These are phyloP conservation scores for Tiliacea aurago DNA, from an alignment of 2,888 invertebrate species.

Conservation along the genomic window DNA sequence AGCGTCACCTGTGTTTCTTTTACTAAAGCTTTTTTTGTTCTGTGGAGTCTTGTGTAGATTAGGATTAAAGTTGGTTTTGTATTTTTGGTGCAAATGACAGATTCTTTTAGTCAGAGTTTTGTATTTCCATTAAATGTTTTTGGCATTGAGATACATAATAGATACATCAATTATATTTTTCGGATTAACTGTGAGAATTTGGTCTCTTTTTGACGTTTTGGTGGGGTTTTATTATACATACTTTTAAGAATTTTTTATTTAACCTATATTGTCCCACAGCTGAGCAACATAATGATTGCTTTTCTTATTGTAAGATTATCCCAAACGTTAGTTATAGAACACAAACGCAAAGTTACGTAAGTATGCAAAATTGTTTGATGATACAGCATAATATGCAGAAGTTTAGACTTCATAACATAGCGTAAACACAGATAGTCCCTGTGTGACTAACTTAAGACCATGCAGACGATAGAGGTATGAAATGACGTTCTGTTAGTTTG, in stretches of 20 bases:
- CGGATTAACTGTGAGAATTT: too few relatives aligned
- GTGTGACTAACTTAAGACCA: constrained; percentile 27
- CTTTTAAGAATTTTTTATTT: too few relatives aligned
- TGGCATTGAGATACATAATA: too few relatives aligned
- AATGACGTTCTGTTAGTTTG: background rate
- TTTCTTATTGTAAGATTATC: background rate
- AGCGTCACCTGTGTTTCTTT: constrained; percentile 54
- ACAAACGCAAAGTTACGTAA: constrained; percentile 17
- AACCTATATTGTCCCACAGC: background rate
- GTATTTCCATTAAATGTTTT: too few relatives aligned
- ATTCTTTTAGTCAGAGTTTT: background rate
- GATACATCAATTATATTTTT: background rate
- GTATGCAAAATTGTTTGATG: constrained; percentile 49
- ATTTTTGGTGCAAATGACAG: background rate
- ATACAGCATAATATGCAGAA: constrained; percentile 34
- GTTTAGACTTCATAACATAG: constrained; percentile 39
- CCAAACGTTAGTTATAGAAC: constrained; percentile 16
- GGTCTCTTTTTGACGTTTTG: background rate
- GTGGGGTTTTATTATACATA: background rate
- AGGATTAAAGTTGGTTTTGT: background rate
- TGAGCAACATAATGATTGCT: background rate
- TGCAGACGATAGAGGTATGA: background rate
- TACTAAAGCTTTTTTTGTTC: constrained; percentile 41
- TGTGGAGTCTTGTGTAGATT: background rate
- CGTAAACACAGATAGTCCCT: constrained; percentile 38